Conservation (phyloP, 2,113 vertebrate genomes). For the Ia io region DNA sequence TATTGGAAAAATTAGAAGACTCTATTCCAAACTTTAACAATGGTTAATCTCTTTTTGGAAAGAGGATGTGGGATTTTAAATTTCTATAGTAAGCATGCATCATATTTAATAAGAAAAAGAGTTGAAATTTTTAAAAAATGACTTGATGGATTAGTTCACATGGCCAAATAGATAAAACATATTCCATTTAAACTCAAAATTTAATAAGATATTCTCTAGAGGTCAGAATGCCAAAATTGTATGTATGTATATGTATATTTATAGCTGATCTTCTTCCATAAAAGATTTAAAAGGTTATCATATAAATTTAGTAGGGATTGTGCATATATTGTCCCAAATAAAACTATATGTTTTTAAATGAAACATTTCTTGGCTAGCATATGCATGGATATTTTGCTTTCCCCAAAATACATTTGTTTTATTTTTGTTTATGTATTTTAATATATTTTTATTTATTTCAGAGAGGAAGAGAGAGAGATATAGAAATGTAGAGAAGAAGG, state of each 20-base stretch:
- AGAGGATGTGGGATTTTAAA: conserved; percentile 3
- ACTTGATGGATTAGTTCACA: neutral
- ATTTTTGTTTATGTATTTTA: neutral
- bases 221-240: neutral
- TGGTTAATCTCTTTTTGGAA: neutral
- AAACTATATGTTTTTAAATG: neutral
- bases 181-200: neutral
- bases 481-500: neutral
- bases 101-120: conserved; percentile 10
- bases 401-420: neutral
- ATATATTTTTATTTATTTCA: no score
- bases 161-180: neutral
- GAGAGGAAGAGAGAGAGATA: no score
- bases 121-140: neutral
- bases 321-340: neutral
- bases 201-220: neutral
- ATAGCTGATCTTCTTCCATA: neutral
- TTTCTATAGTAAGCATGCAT: neutral
- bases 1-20: neutral
- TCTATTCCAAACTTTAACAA: neutral
- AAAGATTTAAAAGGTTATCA: neutral
- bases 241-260: neutral
- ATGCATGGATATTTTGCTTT: neutral
- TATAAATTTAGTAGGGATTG: neutral
- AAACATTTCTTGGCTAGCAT: neutral